Evolutionary conservation across 2,888 invertebrate genomes (phyloP).

Genomic region (Stegophylla sp.): DNA sequence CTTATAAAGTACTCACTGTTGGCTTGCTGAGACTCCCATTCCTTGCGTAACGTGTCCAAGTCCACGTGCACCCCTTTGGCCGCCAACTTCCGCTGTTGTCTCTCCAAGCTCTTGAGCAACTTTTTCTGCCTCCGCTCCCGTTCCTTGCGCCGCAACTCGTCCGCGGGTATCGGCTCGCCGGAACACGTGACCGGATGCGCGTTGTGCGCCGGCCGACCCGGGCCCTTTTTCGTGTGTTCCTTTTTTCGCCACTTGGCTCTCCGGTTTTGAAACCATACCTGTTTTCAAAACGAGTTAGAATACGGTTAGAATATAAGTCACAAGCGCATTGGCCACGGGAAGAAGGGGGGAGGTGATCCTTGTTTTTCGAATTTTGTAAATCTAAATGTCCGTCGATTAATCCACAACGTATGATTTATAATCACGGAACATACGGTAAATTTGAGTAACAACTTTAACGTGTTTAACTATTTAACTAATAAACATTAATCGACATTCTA

Average conservation of each 20-base stretch:
- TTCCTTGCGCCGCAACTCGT: constrained; percentile 83
- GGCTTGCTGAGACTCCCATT: constrained; percentile 78
- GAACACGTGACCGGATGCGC: constrained; percentile 97
- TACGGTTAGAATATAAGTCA: too few relatives aligned
- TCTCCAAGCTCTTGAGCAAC: constrained; percentile 86
- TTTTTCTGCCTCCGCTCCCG: constrained; percentile 89
- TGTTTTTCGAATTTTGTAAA: too few relatives aligned
- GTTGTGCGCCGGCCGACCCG: constrained; percentile 97
- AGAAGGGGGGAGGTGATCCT: too few relatives aligned
- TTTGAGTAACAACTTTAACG: too few relatives aligned
- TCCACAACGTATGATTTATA: too few relatives aligned
- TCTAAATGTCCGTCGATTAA: too few relatives aligned
- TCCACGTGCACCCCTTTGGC: constrained; percentile 90
- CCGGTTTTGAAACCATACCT: constrained; percentile 99
- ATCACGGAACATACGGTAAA: too few relatives aligned
- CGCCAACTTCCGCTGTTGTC: constrained; percentile 89
- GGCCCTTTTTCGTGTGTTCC: constrained; percentile 98
- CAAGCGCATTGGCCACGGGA: too few relatives aligned
- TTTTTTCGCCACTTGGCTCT: constrained; percentile 99
- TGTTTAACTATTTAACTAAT: too few relatives aligned
- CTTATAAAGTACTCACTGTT: constrained; percentile 57
- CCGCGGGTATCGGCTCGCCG: constrained; percentile 95
- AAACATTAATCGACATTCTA: too few relatives aligned
- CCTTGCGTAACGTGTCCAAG: constrained; percentile 81
- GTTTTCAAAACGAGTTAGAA: too few relatives aligned